Percentiles rank a stretch among this genome's conserved stretches.
Evolutionary conservation across 2,888 invertebrate species (phyloP).

Genomic region (Chironomus riparius): DNA sequence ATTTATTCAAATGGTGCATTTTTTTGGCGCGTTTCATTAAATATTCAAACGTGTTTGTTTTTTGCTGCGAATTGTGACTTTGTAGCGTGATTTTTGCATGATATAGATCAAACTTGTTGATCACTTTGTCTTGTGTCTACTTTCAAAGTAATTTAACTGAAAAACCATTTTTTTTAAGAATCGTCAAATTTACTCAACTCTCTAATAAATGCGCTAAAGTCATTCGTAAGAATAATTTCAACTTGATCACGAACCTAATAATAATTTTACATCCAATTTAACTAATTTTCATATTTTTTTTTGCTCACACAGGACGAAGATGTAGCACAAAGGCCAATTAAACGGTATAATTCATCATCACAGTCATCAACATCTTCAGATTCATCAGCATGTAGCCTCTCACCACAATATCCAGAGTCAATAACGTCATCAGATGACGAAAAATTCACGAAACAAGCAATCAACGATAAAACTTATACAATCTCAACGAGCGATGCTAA

Average conservation of each 20-base stretch:
- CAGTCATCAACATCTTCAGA: neutral
- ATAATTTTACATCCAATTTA: too few species aligned
- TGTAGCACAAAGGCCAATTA: neutral
- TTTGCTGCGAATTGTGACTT: neutral
- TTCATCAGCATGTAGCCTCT: slow-evolving; percentile 1
- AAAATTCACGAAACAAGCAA: neutral
- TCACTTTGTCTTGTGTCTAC: neutral
- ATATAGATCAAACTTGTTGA: neutral
- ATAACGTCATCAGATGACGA: slow-evolving; percentile 5
- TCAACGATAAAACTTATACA: neutral
- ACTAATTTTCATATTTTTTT: neutral
- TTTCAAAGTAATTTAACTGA: too few species aligned
- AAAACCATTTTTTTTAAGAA: too few species aligned
- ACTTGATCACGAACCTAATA: too few species aligned
- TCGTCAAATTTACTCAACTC: too few species aligned
- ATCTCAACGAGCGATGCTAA: neutral
- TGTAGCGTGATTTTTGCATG: neutral
- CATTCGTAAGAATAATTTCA: too few species aligned
- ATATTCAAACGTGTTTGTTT: neutral
- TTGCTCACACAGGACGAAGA: slow-evolving; percentile 2
- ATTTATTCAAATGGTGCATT: slow-evolving; percentile 3
- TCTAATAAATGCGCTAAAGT: too few species aligned
- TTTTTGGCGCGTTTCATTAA: slow-evolving; percentile 18
- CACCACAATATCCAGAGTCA: neutral
- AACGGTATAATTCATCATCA: slow-evolving; percentile 11